phyloP scores from a whole-genome alignment of 2,888 invertebrate species.

The Amblyteles armatorius region DNA sequence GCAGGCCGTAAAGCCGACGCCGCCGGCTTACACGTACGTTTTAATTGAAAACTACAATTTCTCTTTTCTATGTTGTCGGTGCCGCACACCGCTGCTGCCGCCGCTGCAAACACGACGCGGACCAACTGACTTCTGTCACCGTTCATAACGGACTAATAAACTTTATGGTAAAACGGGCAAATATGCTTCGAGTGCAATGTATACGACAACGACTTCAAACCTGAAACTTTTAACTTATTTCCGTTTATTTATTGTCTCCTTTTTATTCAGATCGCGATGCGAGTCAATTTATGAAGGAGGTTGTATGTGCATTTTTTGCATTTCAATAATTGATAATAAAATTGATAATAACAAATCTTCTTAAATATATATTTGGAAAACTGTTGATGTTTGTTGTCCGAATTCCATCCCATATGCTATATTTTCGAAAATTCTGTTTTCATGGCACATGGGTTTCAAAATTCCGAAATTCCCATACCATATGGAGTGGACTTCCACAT shows the following conservation, averaged over 20 bases:
- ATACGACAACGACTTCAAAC: not conserved
- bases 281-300: not conserved
- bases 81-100: slow-evolving; percentile 2
- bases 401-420: too few species aligned
- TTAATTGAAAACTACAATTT: slow-evolving; percentile 72
- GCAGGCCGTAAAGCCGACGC: slow-evolving; percentile 63
- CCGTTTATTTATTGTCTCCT: not conserved
- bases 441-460: too few species aligned
- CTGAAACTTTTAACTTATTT: not conserved
- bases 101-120: slow-evolving; percentile 31
- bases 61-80: slow-evolving; percentile 48
- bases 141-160: slow-evolving; percentile 35
- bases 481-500: too few species aligned
- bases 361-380: too few species aligned
- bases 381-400: too few species aligned
- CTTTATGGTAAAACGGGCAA: slow-evolving; percentile 13
- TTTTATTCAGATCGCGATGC: not conserved
- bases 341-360: too few species aligned
- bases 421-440: too few species aligned
- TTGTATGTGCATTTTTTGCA: too few species aligned
- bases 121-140: slow-evolving; percentile 50
- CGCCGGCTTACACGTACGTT: slow-evolving; percentile 67
- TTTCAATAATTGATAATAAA: too few species aligned
- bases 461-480: too few species aligned
- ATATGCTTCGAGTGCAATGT: slow-evolving; percentile 18